phyloP scores from a whole-genome alignment of 2,888 invertebrate genomes.

The Poecilobothrus nobilitatus region DNA sequence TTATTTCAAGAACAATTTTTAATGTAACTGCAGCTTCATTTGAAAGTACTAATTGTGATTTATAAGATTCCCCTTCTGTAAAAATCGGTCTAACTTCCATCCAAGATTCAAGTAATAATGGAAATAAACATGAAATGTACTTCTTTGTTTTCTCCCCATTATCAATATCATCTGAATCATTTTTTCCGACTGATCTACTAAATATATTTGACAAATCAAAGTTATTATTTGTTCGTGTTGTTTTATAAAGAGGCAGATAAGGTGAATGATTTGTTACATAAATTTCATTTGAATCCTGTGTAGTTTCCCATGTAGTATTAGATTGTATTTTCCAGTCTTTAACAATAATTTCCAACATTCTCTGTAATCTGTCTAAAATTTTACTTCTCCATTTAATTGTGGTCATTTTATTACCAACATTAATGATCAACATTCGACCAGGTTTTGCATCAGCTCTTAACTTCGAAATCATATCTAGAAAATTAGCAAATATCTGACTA shows the following conservation, averaged over 20 bases:
- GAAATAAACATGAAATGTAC: conserved; percentile 61
- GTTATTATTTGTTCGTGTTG: conserved; percentile 33
- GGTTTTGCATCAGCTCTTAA: conserved; percentile 54
- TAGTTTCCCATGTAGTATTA: conserved; percentile 19
- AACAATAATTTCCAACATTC: conserved; percentile 46
- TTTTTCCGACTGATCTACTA: conserved; percentile 40
- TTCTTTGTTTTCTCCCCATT: conserved; percentile 49
- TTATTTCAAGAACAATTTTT: conserved; percentile 54
- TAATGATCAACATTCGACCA: conserved; percentile 60
- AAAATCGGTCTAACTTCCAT: conserved; percentile 60
- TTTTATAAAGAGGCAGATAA: not conserved
- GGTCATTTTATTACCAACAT: conserved; percentile 62
- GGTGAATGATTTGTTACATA: not conserved
- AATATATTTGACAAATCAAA: conserved; percentile 45
- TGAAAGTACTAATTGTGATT: conserved; percentile 41
- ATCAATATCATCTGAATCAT: conserved; percentile 26
- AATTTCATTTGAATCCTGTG: conserved; percentile 21
- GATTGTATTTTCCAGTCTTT: conserved; percentile 27
- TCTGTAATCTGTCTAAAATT: conserved; percentile 62
- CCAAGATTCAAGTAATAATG: conserved; percentile 76
- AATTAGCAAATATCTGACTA: conserved; percentile 65
- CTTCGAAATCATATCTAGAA: conserved; percentile 77
- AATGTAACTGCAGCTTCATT: conserved; percentile 58
- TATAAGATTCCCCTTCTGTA: conserved; percentile 31
- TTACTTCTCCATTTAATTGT: conserved; percentile 71